phyloP scores from a whole-genome alignment of 2,797 vertebrate species.

The Aulostomus chinensis region DNA sequence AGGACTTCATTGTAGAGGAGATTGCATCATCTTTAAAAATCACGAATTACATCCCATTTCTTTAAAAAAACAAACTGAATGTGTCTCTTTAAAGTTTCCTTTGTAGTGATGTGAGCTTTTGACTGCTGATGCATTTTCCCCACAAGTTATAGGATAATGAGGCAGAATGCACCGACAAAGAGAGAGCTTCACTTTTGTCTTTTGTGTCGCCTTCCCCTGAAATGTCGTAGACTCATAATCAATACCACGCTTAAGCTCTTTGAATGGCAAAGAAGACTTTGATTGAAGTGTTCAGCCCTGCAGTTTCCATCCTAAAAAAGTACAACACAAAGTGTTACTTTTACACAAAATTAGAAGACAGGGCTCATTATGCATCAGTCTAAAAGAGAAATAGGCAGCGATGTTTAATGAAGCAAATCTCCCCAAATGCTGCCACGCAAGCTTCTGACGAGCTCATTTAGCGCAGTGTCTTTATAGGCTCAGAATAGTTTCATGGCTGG shows the following conservation, averaged over 20 bases:
- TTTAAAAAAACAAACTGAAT: too few relatives aligned
- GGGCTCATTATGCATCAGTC: constrained; percentile 3
- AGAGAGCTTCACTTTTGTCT: too few relatives aligned
- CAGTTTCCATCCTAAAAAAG: too few relatives aligned
- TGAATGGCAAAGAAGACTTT: neutral
- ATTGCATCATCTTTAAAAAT: too few relatives aligned
- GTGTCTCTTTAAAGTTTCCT: too few relatives aligned
- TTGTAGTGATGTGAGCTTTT: too few relatives aligned
- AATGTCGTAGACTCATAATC: constrained; percentile 4
- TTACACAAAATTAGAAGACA: too few relatives aligned
- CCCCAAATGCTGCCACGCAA: constrained; percentile 6
- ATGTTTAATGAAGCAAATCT: constrained; percentile 13
- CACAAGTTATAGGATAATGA: constrained; percentile 13
- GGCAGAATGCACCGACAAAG: too few relatives aligned
- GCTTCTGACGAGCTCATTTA: constrained; percentile 23
- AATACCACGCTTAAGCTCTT: neutral
- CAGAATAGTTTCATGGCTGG: constrained; percentile 15
- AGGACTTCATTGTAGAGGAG: too few relatives aligned
- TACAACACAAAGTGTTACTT: too few relatives aligned
- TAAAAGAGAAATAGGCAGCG: neutral
- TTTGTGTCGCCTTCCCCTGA: constrained; percentile 1
- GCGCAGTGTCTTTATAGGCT: constrained; percentile 5
- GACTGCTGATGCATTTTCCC: too few relatives aligned
- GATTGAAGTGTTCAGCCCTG: neutral
- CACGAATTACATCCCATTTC: too few relatives aligned